phyloP scores from a whole-genome alignment of 2,888 invertebrate genomes.

The Dicranocentrus wangi region DNA sequence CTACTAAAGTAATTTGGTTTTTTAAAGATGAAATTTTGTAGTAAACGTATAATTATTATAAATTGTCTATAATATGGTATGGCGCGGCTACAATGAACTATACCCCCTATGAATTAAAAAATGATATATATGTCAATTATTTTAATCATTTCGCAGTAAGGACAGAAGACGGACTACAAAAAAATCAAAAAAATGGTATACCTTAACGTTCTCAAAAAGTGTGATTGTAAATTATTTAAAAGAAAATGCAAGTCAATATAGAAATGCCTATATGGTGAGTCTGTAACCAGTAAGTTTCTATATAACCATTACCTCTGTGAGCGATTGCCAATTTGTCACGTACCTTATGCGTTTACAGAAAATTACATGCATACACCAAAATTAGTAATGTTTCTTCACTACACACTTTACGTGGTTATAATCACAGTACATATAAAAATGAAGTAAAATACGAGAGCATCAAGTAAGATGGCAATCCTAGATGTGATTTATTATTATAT shows the following conservation, averaged over 20 bases:
- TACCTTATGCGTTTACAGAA: conserved; percentile 39
- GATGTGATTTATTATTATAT: conserved; percentile 19
- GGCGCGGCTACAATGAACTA: not conserved
- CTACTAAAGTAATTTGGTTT: conserved; percentile 11
- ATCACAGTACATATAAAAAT: not conserved
- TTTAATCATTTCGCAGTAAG: conserved; percentile 36
- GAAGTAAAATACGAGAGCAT: not conserved
- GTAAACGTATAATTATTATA: not conserved
- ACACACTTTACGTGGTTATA: conserved; percentile 22
- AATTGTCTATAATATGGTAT: not conserved
- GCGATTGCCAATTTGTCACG: conserved; percentile 50
- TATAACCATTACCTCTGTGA: no score
- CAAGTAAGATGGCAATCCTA: conserved; percentile 18
- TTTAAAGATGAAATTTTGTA: conserved; percentile 19
- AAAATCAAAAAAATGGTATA: conserved; percentile 13
- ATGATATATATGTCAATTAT: conserved; percentile 2
- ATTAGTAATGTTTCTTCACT: not conserved
- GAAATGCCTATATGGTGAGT: no score
- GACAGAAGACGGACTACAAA: conserved; percentile 5
- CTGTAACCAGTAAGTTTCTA: not conserved
- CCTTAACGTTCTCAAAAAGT: not conserved
- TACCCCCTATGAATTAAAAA: not conserved
- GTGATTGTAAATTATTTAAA: conserved; percentile 14
- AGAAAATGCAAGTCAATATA: not conserved
- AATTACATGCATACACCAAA: conserved; percentile 13